A percentile compares a stretch with the other conserved stretches of the same genome.
These are phyloP conservation scores for Lymantria monacha DNA, from an alignment of 2,888 invertebrate species.

Conservation along the genomic window DNA sequence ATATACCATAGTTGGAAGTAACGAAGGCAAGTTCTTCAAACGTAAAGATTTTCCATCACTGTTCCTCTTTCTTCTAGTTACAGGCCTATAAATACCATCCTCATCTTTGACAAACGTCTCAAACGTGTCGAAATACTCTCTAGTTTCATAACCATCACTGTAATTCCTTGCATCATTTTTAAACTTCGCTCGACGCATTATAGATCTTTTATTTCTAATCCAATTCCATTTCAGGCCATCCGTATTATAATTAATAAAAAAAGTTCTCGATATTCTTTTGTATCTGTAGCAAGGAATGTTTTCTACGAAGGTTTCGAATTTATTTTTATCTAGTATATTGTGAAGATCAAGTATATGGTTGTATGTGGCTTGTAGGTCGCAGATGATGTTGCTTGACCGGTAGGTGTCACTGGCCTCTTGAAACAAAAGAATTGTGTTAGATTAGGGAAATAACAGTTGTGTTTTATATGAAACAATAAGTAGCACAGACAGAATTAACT, in stretches of 20 bases:
- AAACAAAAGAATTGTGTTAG: conserved; percentile 48
- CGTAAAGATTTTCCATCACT: conserved; percentile 19
- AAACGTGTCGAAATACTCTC: conserved; percentile 19
- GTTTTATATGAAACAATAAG: too few relatives aligned
- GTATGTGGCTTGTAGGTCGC: conserved; percentile 48
- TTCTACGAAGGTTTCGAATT: conserved; percentile 41
- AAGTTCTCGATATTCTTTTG: conserved; percentile 27
- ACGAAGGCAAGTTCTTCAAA: conserved; percentile 39
- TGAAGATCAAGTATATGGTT: conserved; percentile 30
- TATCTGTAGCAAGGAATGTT: conserved; percentile 43
- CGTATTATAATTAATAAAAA: conserved; percentile 29
- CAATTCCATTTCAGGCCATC: conserved; percentile 39
- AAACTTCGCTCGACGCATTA: conserved; percentile 7
- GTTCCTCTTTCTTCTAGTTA: conserved; percentile 32
- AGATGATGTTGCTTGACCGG: conserved; percentile 33
- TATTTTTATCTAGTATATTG: conserved; percentile 11
- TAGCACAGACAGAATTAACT: too few relatives aligned
- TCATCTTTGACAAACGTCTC: conserved; percentile 42
- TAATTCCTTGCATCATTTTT: background rate
- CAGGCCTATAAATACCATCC: conserved; percentile 46
- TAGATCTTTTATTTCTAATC: conserved; percentile 45
- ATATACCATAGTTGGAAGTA: conserved; percentile 15
- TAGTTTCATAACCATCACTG: background rate
- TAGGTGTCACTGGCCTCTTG: conserved; percentile 54
- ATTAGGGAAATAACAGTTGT: conserved; percentile 14